Percentiles rank a stretch among this genome's conserved stretches.
phyloP scores from a whole-genome alignment of 1,140 invertebrate genomes.

The Drosophila pseudoananassae region DNA sequence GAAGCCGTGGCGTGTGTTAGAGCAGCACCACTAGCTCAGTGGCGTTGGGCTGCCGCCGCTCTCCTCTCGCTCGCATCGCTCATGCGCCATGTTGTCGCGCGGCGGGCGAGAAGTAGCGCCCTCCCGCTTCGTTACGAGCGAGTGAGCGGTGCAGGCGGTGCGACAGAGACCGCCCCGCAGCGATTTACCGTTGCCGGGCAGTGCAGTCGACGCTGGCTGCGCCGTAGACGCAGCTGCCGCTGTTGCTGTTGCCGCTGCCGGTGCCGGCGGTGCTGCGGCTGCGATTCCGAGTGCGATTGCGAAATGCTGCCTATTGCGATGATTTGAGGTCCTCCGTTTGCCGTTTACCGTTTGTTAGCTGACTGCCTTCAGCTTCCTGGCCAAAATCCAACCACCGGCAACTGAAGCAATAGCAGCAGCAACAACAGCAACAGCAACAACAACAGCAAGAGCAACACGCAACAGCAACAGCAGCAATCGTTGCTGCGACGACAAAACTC shows the following conservation, averaged over 20 bases:
- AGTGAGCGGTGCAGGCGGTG: conserved; percentile 47
- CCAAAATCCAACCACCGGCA: conserved; percentile 57
- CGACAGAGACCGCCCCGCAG: conserved; percentile 65
- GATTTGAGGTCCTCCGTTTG: conserved; percentile 51
- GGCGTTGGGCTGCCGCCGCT: conserved; percentile 4
- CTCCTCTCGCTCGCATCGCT: conserved; percentile 22
- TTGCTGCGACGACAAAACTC: conserved; percentile 74
- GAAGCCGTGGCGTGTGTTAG: conserved; percentile 33
- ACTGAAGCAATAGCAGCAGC: conserved; percentile 46
- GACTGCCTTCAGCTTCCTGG: conserved; percentile 46
- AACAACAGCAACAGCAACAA: conserved; percentile 23
- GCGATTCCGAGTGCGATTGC: conserved; percentile 14
- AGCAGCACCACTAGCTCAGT: conserved; percentile 26
- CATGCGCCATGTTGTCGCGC: conserved; percentile 75
- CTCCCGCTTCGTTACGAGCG: not conserved
- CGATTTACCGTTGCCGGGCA: conserved; percentile 69
- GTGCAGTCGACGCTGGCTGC: conserved; percentile 26
- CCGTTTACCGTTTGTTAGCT: conserved; percentile 55
- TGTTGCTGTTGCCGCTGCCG: conserved; percentile 17
- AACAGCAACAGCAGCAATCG: conserved; percentile 14
- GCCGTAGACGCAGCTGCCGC: conserved; percentile 16
- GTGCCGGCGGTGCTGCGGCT: conserved; percentile 19
- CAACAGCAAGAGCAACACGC: conserved; percentile 8
- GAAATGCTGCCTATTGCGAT: conserved; percentile 22
- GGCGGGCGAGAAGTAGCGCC: conserved; percentile 52